Conservation (phyloP, 2,113 vertebrate genomes). For the Halcyon senegalensis region DNA sequence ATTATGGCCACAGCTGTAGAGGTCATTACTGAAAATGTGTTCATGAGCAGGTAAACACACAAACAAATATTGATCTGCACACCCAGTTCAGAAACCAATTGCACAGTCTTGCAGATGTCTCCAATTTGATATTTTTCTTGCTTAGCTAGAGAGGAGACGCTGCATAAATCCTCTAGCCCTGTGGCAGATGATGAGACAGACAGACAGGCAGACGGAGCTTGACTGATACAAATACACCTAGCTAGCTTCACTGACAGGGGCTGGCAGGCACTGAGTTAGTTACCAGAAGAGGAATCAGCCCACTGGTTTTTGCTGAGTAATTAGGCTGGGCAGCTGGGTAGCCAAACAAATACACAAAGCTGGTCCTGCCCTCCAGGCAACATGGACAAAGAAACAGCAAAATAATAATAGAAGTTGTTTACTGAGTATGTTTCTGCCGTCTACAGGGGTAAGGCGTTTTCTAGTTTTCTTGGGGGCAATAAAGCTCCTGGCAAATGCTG, state of each 20-base stretch:
- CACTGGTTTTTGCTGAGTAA: not conserved
- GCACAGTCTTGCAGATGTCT: not conserved
- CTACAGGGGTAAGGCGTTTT: not conserved
- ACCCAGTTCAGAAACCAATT: not conserved
- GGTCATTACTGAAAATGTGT: not conserved
- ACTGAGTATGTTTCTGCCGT: not conserved
- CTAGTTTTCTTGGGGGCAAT: not conserved
- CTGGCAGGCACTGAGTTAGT: rapidly evolving
- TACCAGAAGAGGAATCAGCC: not conserved
- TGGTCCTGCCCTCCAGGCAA: slow-evolving; percentile 21
- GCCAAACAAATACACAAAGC: not conserved
- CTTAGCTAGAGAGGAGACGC: not conserved
- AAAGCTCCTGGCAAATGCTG: not conserved
- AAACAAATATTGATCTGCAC: not conserved
- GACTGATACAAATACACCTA: not conserved
- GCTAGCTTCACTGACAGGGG: not conserved
- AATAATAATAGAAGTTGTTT: not conserved
- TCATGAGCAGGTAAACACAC: not conserved
- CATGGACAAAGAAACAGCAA: not conserved
- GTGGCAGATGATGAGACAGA: not conserved
- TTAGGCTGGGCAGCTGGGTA: not conserved
- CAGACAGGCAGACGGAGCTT: not conserved
- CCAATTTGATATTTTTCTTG: not conserved
- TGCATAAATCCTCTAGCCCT: not conserved
- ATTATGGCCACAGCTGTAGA: not conserved